Base-by-base conservation (phyloP, 2,113 vertebrate genomes). In the Gambusia holbrooki region DNA sequence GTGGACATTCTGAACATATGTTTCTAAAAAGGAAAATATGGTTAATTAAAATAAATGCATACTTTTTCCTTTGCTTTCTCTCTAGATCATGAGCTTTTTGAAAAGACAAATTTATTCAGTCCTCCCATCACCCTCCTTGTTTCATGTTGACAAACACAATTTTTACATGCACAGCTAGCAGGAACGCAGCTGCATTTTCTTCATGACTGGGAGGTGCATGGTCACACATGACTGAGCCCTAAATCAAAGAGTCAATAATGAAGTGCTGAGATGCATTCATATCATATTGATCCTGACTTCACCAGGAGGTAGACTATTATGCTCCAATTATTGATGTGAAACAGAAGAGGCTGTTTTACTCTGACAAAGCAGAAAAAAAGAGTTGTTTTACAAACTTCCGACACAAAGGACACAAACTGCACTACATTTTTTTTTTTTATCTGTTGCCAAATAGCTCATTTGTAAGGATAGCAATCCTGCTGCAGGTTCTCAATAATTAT, bases 271-370 rank as follows among this genome's bases (percentile, higher is more conserved):
- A 74, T 69, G 51, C 27, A 58, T 87, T 77, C 60, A 75, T 35
- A 60, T 66, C 70, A 69, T 81, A 77, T 35, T 79, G 73, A 87
- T 86, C 75, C 63, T 69, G 60, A 78, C 74, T 76, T 76, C 65
- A 75, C 65, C 71, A 65, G 71, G 42, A 67, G 60, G 58, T n/a
- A 10, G 58, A 58, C 29, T 27, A 51, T 84, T 77, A 73, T 78
- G 29, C 35, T 67, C 37, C 63, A 13, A 22, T 71, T 73, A 73
- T 19, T 13, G 65, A 69, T 54, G 62, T 48, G 51, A 27, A 73
- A 65, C 42, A 15, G 10, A 14, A 42, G 4, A 60, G n/a, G 40
- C 40, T 1, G 29, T 69, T 64, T 66, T 37, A 42, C 25, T 61
- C 42, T 33, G 61, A 60, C 32, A 69, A 42, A 62, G 32, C 32